Conservation (phyloP, 2,888 invertebrate species). For the Dasypolia templi region DNA sequence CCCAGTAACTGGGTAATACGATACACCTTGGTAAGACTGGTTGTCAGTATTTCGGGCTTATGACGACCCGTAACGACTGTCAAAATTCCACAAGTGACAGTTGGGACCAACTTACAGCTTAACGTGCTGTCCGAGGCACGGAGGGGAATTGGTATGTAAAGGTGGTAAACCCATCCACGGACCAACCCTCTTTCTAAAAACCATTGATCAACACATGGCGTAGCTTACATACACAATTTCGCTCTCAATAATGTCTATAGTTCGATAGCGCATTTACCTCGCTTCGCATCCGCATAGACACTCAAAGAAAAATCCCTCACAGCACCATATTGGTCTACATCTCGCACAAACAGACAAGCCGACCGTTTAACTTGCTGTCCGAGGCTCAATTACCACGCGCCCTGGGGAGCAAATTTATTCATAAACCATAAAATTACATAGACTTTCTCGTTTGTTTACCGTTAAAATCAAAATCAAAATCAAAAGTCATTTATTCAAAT, state of each 20-base stretch:
- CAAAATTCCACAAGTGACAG: too few relatives aligned
- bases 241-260: neutral
- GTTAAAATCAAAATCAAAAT: too few relatives aligned
- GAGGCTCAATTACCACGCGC: slow-evolving; percentile 63
- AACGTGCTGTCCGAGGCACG: too few relatives aligned
- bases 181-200: too few relatives aligned
- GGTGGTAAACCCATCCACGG: too few relatives aligned
- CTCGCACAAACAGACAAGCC: slow-evolving; percentile 41
- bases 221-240: neutral
- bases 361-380: slow-evolving; percentile 62
- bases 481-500: too few relatives aligned
- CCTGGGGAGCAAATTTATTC: slow-evolving; percentile 67
- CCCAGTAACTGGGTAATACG: too few relatives aligned
- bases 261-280: neutral
- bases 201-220: neutral
- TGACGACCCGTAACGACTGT: too few relatives aligned
- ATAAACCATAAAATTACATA: slow-evolving; percentile 68
- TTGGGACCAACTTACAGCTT: too few relatives aligned
- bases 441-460: slow-evolving; percentile 62
- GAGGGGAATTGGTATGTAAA: too few relatives aligned
- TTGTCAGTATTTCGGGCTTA: too few relatives aligned
- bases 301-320: slow-evolving; percentile 23
- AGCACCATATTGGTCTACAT: slow-evolving; percentile 46
- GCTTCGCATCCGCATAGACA: neutral
- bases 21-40: too few relatives aligned